Percentiles rank a stretch among this genome's conserved stretches.
Evolutionary conservation across 2,888 invertebrate species (phyloP).

Genomic region (Drosophila putrida): DNA sequence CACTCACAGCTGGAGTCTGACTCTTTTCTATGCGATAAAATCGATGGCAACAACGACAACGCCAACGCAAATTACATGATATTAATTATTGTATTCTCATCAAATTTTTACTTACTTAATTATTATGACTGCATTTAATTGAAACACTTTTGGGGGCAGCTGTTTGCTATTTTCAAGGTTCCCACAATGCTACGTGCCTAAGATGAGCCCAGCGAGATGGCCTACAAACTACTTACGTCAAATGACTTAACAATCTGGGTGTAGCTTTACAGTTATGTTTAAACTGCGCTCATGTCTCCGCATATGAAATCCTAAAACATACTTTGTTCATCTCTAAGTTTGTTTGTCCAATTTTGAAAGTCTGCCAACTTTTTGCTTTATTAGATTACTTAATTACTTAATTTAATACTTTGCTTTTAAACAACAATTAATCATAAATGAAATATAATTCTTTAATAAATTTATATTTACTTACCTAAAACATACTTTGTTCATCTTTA

Average conservation of each 20-base stretch:
- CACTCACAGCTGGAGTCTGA: conserved; percentile 7
- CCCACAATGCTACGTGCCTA: conserved; percentile 48
- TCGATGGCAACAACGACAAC: conserved; percentile 60
- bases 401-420: conserved; percentile 43
- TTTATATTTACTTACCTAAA: too few relatives aligned
- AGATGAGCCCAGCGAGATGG: conserved; percentile 37
- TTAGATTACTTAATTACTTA: conserved; percentile 51
- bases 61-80: conserved; percentile 74
- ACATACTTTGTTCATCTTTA: too few relatives aligned
- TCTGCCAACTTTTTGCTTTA: conserved; percentile 25
- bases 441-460: conserved; percentile 11
- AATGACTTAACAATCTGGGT: conserved; percentile 42
- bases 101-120: conserved; percentile 47
- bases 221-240: conserved; percentile 42
- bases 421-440: conserved; percentile 67
- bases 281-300: conserved; percentile 22
- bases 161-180: conserved; percentile 60
- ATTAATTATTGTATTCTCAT: conserved; percentile 68
- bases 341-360: conserved; percentile 22
- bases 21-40: conserved; percentile 43
- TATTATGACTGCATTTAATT: conserved; percentile 70
- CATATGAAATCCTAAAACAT: conserved; percentile 13
- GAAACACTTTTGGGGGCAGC: conserved; percentile 64
- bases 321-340: conserved; percentile 13
- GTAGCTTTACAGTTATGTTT: conserved; percentile 54